These are phyloP conservation scores for Drosophila greeni DNA, from an alignment of 2,888 invertebrate species.

Conservation along the genomic window DNA sequence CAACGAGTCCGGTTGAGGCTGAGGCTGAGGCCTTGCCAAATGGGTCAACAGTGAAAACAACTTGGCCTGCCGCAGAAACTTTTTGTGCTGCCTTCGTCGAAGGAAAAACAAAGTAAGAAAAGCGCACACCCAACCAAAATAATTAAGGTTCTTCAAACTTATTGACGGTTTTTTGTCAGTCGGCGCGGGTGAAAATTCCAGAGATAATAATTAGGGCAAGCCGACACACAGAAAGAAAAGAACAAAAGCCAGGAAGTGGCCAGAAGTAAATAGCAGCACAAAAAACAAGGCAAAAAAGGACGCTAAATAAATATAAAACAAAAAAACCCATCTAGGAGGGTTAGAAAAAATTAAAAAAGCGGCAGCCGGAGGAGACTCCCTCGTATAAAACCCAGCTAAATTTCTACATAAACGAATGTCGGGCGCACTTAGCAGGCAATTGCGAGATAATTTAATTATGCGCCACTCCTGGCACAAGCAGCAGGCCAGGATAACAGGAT, in stretches of 20 bases:
- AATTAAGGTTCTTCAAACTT: slow-evolving; percentile 68
- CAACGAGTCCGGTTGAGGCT: slow-evolving; percentile 10
- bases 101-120: slow-evolving; percentile 17
- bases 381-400: slow-evolving; percentile 54
- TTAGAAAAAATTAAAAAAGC: slow-evolving; percentile 6
- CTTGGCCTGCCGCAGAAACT: slow-evolving; percentile 46
- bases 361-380: slow-evolving; percentile 19
- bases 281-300: slow-evolving; percentile 28
- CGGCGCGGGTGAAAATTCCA: slow-evolving; percentile 10
- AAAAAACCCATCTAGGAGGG: slow-evolving; percentile 45
- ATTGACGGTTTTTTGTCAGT: slow-evolving; percentile 62
- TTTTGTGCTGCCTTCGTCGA: slow-evolving; percentile 26
- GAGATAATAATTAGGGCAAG: slow-evolving; percentile 65
- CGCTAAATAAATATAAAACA: slow-evolving; percentile 49
- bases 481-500: slow-evolving; percentile 63
- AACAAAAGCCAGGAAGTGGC: slow-evolving; percentile 60
- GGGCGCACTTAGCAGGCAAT: slow-evolving; percentile 72
- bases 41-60: slow-evolving; percentile 54
- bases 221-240: slow-evolving; percentile 26
- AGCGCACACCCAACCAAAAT: slow-evolving; percentile 46
- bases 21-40: slow-evolving; percentile 52
- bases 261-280: slow-evolving; percentile 11
- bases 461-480: slow-evolving; percentile 37
- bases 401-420: slow-evolving; percentile 55
- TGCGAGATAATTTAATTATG: slow-evolving; percentile 70